A percentile compares a stretch with the other conserved stretches of the same genome.
Conservation (phyloP, 2,113 vertebrate genomes). For the Amblyornis subalaris region DNA sequence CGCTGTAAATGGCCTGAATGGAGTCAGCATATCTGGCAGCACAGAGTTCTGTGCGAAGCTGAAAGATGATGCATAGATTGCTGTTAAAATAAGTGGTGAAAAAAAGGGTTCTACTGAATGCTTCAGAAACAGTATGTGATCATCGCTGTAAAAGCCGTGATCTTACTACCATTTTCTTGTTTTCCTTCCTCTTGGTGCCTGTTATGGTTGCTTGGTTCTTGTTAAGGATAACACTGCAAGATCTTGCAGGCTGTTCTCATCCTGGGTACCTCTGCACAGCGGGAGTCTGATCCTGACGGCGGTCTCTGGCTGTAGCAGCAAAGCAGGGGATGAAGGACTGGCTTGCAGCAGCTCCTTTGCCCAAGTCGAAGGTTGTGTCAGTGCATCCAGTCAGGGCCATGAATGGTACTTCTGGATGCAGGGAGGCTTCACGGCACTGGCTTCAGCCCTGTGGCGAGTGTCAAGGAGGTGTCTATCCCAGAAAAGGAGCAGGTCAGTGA, state of each 20-base stretch:
- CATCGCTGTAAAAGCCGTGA: not conserved
- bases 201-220: not conserved
- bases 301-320: not conserved
- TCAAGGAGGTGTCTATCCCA: not conserved
- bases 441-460: not conserved
- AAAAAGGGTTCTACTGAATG: not conserved
- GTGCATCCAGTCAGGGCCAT: not conserved
- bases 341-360: not conserved
- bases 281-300: not conserved
- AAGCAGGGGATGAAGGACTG: not conserved
- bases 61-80: conserved; percentile 8
- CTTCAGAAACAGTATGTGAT: not conserved
- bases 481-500: not conserved
- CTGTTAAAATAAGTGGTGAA: conserved; percentile 7
- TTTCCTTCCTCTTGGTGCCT: not conserved
- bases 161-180: conserved; percentile 1
- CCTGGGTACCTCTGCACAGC: not conserved
- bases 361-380: not conserved
- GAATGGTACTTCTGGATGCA: not conserved
- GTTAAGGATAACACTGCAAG: not conserved
- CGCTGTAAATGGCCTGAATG: conserved; percentile 27
- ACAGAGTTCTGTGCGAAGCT: not conserved
- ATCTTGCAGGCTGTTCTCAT: not conserved
- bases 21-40: conserved; percentile 43
- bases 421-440: not conserved